A percentile compares a stretch with the other conserved stretches of the same genome.
phyloP scores from a whole-genome alignment of 2,797 vertebrate genomes.

The Macropodus opercularis region DNA sequence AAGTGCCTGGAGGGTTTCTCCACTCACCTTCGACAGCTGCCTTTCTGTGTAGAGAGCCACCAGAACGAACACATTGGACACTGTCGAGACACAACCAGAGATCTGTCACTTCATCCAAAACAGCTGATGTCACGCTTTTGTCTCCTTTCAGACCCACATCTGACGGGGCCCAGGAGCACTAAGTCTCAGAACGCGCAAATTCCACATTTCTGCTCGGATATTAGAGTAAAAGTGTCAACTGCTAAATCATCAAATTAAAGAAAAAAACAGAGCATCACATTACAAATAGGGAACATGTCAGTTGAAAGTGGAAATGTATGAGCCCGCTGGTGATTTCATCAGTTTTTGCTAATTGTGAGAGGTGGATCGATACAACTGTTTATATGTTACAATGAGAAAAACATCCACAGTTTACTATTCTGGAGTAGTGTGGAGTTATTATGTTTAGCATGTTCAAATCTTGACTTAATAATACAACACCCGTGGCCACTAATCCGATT shows the following conservation, averaged over 20 bases:
- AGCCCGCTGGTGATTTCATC: not conserved
- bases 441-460: not conserved
- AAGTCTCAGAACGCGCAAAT: not conserved
- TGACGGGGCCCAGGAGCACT: not conserved
- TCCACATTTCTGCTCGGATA: not conserved
- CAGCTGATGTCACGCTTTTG: not conserved
- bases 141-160: not conserved
- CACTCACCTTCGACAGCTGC: slow-evolving; percentile 81
- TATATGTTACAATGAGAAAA: not conserved
- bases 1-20: slow-evolving; percentile 14
- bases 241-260: not conserved
- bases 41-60: slow-evolving; percentile 82
- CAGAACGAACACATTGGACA: slow-evolving; percentile 79
- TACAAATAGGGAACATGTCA: not conserved
- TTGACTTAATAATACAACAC: slow-evolving; percentile 1
- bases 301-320: not conserved
- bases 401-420: not conserved
- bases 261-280: not conserved
- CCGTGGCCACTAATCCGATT: not conserved
- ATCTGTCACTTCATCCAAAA: slow-evolving; percentile 20
- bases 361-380: too few species aligned
- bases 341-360: too few species aligned
- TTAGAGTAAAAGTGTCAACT: not conserved
- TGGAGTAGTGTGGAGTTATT: not conserved
- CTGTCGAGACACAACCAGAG: slow-evolving; percentile 67